Evolutionary conservation across 1,140 invertebrate genomes (phyloP).

Genomic region (Luehdorfia chinensis): DNA sequence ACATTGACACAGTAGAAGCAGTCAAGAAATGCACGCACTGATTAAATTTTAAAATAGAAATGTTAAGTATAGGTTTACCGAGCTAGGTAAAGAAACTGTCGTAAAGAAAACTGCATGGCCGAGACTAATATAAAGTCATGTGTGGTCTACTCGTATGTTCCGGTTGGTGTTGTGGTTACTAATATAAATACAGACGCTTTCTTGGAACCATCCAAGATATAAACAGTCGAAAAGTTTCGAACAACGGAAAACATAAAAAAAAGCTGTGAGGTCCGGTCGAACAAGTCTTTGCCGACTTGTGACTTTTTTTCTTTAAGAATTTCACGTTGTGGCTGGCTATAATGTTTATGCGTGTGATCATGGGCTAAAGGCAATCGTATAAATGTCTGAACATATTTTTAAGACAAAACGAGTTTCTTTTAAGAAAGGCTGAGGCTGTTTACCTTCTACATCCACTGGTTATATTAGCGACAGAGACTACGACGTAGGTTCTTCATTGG

Average conservation of each 20-base stretch:
- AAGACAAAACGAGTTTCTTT: not conserved
- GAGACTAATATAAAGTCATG: too few relatives aligned
- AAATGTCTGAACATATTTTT: not conserved
- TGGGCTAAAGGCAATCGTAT: conserved; percentile 1
- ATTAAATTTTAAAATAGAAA: too few relatives aligned
- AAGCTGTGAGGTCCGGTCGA: not conserved
- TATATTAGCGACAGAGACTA: too few relatives aligned
- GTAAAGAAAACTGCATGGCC: too few relatives aligned
- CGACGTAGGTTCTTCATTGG: too few relatives aligned
- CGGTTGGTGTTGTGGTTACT: not conserved
- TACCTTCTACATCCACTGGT: conserved; percentile 1
- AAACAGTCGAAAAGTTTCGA: not conserved
- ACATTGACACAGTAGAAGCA: too few relatives aligned
- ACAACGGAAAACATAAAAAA: not conserved
- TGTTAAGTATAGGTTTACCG: too few relatives aligned
- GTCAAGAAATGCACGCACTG: too few relatives aligned
- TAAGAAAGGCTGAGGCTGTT: not conserved
- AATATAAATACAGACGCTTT: not conserved
- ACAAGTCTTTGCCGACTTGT: conserved; percentile 12
- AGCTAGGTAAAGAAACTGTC: too few relatives aligned
- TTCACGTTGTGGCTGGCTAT: conserved; percentile 3
- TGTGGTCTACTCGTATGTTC: too few relatives aligned
- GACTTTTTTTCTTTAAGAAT: conserved; percentile 10
- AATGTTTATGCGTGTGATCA: conserved; percentile 9
- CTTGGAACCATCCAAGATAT: not conserved